Conservation (phyloP, 2,113 vertebrate genomes). For the Chaetodon auriga region DNA sequence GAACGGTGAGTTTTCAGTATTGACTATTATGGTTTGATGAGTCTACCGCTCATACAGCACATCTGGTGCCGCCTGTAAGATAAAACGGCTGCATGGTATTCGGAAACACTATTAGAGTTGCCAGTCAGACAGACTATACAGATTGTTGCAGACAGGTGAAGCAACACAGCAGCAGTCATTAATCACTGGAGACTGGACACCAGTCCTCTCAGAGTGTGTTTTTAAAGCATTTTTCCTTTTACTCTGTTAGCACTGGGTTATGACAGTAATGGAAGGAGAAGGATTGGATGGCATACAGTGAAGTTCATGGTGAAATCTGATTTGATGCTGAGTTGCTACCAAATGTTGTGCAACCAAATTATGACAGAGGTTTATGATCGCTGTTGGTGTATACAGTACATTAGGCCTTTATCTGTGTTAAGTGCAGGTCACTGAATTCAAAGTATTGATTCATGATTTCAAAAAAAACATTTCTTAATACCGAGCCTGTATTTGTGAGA, state of each 20-base stretch:
- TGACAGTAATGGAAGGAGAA: not conserved
- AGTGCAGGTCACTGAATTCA: not conserved
- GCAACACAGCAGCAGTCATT: slow-evolving; percentile 22
- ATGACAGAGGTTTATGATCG: not conserved
- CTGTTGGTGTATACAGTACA: no score
- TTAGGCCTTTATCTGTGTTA: not conserved
- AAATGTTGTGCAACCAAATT: slow-evolving; percentile 1
- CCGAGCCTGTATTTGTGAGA: not conserved
- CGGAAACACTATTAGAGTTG: slow-evolving; percentile 13
- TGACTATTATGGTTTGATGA: not conserved
- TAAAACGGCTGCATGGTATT: not conserved
- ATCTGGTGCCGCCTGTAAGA: slow-evolving; percentile 32
- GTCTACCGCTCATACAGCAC: not conserved
- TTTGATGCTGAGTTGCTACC: not conserved
- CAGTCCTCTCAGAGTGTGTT: not conserved
- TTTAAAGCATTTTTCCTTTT: slow-evolving; percentile 13
- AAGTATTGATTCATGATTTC: not conserved
- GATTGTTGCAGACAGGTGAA: slow-evolving; percentile 32
- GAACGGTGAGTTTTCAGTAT: not conserved
- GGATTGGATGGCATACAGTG: not conserved
- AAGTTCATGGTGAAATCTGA: not conserved
- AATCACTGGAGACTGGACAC: slow-evolving; percentile 11
- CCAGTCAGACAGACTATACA: not conserved
- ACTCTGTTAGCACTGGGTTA: not conserved
- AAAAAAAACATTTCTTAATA: not conserved